phyloP scores from a whole-genome alignment of 2,113 vertebrate species.

The Phalacrocorax brasilianus region DNA sequence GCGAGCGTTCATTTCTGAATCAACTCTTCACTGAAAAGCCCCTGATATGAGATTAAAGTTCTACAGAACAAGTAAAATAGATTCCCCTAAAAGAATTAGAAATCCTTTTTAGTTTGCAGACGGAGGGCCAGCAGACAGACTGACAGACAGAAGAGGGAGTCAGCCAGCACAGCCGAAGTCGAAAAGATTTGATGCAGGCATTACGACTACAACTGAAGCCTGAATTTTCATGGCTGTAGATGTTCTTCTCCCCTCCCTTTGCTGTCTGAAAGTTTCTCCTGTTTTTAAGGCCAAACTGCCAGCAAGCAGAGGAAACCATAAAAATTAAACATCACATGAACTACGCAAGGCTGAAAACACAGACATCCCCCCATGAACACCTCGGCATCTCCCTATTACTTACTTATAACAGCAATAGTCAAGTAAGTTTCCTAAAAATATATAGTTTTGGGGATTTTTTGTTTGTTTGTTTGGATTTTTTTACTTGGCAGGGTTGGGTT shows the following conservation, averaged over 20 bases:
- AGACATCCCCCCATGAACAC: neutral
- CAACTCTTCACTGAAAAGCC: neutral
- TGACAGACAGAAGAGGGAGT: neutral
- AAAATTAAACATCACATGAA: neutral
- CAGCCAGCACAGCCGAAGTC: neutral
- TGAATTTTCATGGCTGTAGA: neutral
- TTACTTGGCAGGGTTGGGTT: neutral
- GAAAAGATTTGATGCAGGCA: neutral
- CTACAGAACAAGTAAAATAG: neutral
- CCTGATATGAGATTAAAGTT: accelerated
- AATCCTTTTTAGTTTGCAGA: neutral
- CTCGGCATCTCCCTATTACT: neutral
- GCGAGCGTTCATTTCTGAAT: neutral
- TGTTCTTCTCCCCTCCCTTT: neutral
- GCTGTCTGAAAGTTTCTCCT: neutral
- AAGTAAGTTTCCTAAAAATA: accelerated
- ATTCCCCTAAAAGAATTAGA: neutral
- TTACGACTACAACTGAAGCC: neutral
- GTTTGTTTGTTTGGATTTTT: neutral
- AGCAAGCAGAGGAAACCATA: neutral
- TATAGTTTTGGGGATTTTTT: accelerated
- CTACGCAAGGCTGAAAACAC: neutral
- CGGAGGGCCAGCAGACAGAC: neutral
- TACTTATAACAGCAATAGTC: neutral
- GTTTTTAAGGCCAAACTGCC: neutral